These are phyloP conservation scores for Salminus brasiliensis DNA, from an alignment of 2,113 vertebrate species.

Conservation along the genomic window DNA sequence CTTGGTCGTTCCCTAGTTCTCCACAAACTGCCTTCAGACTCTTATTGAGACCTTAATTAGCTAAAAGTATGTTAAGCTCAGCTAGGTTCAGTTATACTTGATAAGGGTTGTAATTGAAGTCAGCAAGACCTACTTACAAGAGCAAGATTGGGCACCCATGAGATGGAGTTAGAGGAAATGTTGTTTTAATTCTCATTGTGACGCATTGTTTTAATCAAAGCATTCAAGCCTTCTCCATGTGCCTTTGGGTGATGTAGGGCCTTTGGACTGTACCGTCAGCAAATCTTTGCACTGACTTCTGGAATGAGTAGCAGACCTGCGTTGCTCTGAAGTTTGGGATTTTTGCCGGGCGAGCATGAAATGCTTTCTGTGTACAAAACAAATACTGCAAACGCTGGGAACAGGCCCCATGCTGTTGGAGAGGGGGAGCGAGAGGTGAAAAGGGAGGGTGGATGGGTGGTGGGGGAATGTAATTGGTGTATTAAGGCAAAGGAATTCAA, in stretches of 20 bases:
- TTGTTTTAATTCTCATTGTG: background rate
- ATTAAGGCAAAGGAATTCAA: slow-evolving; percentile 84
- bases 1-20: no score
- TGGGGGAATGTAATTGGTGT: slow-evolving; percentile 72
- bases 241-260: background rate
- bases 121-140: background rate
- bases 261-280: background rate
- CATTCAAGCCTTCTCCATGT: background rate
- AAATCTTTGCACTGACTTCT: background rate
- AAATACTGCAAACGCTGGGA: slow-evolving; percentile 59
- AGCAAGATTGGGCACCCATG: background rate
- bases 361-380: slow-evolving; percentile 71
- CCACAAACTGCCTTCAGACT: no score
- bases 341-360: slow-evolving; percentile 53
- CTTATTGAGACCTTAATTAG: no score
- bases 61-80: background rate
- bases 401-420: slow-evolving; percentile 63
- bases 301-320: slow-evolving; percentile 26
- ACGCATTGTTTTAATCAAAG: slow-evolving; percentile 5
- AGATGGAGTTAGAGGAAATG: background rate
- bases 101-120: background rate
- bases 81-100: background rate
- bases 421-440: slow-evolving; percentile 46
- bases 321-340: slow-evolving; percentile 59
- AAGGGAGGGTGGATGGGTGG: slow-evolving; percentile 35